Evolutionary conservation across 35 echinoderm and acorn worm genomes (phyloP).

Genomic region (Lytechinus pictus): DNA sequence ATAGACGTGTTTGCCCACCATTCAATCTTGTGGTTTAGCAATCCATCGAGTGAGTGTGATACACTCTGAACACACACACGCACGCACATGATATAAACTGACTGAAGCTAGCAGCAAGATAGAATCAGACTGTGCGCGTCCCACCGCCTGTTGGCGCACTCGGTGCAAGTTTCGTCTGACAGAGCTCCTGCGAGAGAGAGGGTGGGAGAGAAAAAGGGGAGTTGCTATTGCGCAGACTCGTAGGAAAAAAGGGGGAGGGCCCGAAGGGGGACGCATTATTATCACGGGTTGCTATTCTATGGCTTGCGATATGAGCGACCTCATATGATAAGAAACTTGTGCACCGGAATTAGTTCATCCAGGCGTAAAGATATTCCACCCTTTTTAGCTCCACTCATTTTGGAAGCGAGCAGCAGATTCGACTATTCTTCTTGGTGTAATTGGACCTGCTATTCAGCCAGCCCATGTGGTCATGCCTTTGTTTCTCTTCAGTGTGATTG

Average conservation of each 20-base stretch:
- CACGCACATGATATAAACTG: not conserved
- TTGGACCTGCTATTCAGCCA: constrained; percentile 85
- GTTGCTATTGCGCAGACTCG: constrained; percentile 24
- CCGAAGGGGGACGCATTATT: constrained; percentile 49
- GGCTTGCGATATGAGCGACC: constrained; percentile 47
- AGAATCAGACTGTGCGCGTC: constrained; percentile 21
- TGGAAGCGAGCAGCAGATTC: constrained; percentile 38
- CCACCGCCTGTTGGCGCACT: constrained; percentile 38
- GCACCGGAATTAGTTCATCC: constrained; percentile 55
- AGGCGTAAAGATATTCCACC: constrained; percentile 74
- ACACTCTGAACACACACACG: constrained; percentile 45
- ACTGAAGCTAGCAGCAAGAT: constrained; percentile 23
- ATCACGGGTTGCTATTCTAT: constrained; percentile 43
- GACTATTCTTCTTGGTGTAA: constrained; percentile 69
- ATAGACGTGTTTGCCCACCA: constrained; percentile 61
- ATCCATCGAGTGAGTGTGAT: constrained; percentile 46
- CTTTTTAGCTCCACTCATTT: constrained; percentile 60
- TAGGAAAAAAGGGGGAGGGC: constrained; percentile 29
- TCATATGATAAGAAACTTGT: constrained; percentile 57
- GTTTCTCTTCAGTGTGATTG: constrained; percentile 89
- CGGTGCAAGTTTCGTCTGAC: not conserved
- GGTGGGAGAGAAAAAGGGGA: not conserved
- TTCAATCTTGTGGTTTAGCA: constrained; percentile 52
- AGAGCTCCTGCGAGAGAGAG: not conserved
- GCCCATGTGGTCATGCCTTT: constrained; percentile 89